phyloP scores from a whole-genome alignment of 2,888 invertebrate species.

The Microdon myrmicae region DNA sequence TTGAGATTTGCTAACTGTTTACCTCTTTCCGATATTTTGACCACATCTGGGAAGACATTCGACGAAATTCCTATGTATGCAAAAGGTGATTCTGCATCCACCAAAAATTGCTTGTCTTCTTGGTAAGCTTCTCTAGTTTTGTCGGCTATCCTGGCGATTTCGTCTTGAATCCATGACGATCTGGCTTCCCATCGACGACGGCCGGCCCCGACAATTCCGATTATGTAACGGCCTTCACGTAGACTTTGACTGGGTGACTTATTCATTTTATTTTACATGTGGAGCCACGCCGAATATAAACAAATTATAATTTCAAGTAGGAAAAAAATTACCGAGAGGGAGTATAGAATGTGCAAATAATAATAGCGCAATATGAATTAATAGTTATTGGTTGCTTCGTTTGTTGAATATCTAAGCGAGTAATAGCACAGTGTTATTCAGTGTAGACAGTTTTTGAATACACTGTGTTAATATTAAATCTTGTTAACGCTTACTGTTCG shows the following conservation, averaged over 20 bases:
- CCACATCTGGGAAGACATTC: conserved; percentile 8
- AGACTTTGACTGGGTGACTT: conserved; percentile 21
- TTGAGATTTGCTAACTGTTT: neutral
- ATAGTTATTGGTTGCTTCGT: no score
- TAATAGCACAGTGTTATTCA: no score
- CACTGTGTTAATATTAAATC: no score
- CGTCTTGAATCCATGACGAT: conserved; percentile 12
- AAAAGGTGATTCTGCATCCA: neutral
- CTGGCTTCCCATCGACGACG: conserved; percentile 11
- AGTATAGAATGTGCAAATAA: no score
- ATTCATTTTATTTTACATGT: no score
- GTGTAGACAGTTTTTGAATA: no score
- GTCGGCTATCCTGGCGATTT: conserved; percentile 1
- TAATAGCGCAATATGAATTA: no score
- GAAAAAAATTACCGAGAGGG: no score
- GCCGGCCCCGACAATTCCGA: conserved; percentile 5
- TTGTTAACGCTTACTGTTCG: no score
- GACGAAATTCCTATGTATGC: neutral
- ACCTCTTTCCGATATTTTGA: neutral
- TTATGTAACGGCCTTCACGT: conserved; percentile 17
- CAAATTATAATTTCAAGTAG: no score
- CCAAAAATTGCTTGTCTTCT: neutral
- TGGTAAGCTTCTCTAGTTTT: neutral
- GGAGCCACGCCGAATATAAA: no score
- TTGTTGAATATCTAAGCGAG: no score